A percentile compares a stretch with the other conserved stretches of the same genome.
These are phyloP conservation scores for Lepidocolaptes lacrymiger DNA, from an alignment of 2,797 vertebrate genomes.

Conservation along the genomic window DNA sequence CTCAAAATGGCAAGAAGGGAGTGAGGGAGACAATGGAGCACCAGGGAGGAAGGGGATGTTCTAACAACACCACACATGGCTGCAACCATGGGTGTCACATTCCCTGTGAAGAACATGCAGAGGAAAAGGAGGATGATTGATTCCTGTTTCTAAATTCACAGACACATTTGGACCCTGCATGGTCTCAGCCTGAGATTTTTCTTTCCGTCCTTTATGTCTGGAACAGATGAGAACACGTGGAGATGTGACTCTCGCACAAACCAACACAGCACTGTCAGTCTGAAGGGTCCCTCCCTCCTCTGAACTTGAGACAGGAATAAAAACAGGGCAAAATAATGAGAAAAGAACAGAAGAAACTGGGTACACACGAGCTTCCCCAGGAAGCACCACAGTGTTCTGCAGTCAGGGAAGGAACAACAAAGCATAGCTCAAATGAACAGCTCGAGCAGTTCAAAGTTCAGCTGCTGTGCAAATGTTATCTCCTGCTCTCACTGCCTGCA, in stretches of 20 bases:
- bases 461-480: conserved; percentile 30
- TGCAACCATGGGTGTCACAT: neutral
- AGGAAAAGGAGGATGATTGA: neutral
- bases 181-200: neutral
- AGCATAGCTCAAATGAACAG: neutral
- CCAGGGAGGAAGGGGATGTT: neutral
- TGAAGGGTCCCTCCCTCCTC: neutral
- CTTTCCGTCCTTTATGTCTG: neutral
- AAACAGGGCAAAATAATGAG: neutral
- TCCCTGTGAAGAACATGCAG: accelerated
- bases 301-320: neutral
- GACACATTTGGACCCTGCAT: neutral
- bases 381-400: neutral
- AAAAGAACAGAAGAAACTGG: neutral
- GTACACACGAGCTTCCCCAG: neutral
- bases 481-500: neutral
- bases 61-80: neutral
- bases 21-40: neutral
- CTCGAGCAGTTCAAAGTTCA: conserved; percentile 52
- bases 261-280: neutral
- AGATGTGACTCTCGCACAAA: neutral
- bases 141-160: neutral
- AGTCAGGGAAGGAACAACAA: neutral
- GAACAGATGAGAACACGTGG: neutral
- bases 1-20: neutral